Evolutionary conservation across 2,888 invertebrate species (phyloP).

Genomic region (Campoplex nolae): DNA sequence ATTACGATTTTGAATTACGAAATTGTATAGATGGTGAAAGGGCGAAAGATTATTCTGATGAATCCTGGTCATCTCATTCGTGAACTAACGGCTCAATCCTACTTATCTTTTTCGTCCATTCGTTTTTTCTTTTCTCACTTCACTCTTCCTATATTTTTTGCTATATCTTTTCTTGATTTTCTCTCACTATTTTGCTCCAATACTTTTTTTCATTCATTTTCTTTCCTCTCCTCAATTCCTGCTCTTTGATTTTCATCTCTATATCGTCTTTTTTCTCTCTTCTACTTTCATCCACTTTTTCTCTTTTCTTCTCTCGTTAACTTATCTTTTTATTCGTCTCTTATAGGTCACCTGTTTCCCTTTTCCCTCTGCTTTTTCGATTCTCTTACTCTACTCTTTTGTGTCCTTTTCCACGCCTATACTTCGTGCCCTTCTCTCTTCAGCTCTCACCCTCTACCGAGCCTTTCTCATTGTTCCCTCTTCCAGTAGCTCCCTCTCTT

Average conservation of each 20-base stretch:
- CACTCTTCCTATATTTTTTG: neutral
- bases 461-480: neutral
- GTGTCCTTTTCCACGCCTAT: neutral
- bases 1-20: constrained; percentile 63
- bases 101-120: neutral
- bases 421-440: neutral
- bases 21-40: constrained; percentile 60
- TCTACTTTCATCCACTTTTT: neutral
- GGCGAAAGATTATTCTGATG: constrained; percentile 66
- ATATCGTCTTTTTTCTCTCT: neutral
- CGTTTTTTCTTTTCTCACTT: neutral
- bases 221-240: neutral
- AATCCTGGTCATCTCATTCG: constrained; percentile 57
- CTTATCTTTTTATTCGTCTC: neutral
- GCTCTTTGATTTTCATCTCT: neutral
- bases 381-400: neutral
- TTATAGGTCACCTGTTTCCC: neutral
- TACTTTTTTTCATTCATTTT: neutral
- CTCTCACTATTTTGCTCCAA: neutral
- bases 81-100: constrained; percentile 39
- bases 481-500: neutral
- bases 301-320: neutral
- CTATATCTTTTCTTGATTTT: neutral
- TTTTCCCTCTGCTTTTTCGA: neutral
- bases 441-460: neutral